Conservation (phyloP, 2,888 invertebrate genomes). For the Coecobrya sp. region DNA sequence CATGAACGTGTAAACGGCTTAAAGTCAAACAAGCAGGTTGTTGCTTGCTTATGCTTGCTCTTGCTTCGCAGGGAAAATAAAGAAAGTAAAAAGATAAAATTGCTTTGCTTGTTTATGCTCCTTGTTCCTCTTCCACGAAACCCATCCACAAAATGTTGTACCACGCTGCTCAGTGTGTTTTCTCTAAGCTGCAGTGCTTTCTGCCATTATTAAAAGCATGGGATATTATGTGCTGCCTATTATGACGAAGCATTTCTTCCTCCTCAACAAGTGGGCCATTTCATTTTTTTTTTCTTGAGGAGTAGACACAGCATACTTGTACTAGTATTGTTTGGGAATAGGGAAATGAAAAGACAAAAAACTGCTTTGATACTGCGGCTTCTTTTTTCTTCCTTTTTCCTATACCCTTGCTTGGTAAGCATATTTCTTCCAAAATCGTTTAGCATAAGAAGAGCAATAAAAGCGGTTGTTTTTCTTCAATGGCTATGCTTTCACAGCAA, state of each 20-base stretch:
- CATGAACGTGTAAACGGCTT: constrained; percentile 13
- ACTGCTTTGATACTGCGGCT: not conserved
- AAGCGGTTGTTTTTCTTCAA: not conserved
- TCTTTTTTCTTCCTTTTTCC: not conserved
- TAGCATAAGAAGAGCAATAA: not conserved
- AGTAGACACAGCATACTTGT: not conserved
- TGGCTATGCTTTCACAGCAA: not conserved
- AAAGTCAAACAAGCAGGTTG: constrained; percentile 26
- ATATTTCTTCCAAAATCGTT: not conserved
- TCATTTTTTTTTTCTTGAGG: not conserved
- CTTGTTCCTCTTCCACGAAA: not conserved
- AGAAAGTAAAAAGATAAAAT: not conserved
- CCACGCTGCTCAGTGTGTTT: no score
- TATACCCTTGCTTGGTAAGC: not conserved
- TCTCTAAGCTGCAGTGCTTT: no score
- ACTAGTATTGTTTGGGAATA: not conserved
- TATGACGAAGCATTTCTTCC: not conserved
- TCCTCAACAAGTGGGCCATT: constrained; percentile 55
- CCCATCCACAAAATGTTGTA: not conserved
- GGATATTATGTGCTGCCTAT: not conserved
- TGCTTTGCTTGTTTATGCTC: constrained; percentile 25
- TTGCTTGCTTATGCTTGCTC: not conserved
- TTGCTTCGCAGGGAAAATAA: not conserved
- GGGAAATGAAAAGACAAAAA: not conserved
- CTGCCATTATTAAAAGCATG: not conserved